Conservation (phyloP, 2,888 invertebrate species). For the Halictus quadricinctus region DNA sequence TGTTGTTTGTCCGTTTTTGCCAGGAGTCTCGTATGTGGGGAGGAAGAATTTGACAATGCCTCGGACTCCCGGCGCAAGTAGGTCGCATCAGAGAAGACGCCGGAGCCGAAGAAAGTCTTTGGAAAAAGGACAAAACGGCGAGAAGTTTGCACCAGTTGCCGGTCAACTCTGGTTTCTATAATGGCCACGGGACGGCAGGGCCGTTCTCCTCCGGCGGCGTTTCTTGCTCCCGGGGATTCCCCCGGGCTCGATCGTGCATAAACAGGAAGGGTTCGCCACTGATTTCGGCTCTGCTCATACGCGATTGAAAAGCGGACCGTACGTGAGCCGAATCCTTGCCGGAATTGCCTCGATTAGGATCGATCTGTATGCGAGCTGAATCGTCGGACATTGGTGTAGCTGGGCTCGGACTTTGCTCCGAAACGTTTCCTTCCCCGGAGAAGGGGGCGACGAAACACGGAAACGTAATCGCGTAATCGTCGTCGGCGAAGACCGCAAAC, state of each 20-base stretch:
- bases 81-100: not conserved
- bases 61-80: not conserved
- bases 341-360: constrained; percentile 22
- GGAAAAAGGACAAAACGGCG: constrained; percentile 3
- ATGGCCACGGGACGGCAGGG: not conserved
- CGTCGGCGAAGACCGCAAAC: constrained; percentile 10
- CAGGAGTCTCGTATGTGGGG: not conserved
- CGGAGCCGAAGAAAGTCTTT: not conserved
- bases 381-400: constrained; percentile 15
- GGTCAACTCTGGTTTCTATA: constrained; percentile 27
- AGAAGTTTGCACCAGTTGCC: constrained; percentile 13
- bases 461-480: constrained; percentile 36
- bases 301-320: constrained; percentile 56
- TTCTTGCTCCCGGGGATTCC: not conserved
- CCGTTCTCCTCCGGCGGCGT: not conserved
- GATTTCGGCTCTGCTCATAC: constrained; percentile 37
- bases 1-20: not conserved
- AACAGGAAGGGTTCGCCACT: constrained; percentile 20
- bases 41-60: not conserved
- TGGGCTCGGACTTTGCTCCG: constrained; percentile 24
- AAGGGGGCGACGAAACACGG: not conserved
- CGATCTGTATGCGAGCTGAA: constrained; percentile 40
- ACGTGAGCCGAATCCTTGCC: constrained; percentile 50
- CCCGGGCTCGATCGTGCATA: constrained; percentile 24
- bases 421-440: not conserved